Base-by-base conservation (phyloP, 2,797 vertebrate species). In the Ataeniobius toweri region DNA sequence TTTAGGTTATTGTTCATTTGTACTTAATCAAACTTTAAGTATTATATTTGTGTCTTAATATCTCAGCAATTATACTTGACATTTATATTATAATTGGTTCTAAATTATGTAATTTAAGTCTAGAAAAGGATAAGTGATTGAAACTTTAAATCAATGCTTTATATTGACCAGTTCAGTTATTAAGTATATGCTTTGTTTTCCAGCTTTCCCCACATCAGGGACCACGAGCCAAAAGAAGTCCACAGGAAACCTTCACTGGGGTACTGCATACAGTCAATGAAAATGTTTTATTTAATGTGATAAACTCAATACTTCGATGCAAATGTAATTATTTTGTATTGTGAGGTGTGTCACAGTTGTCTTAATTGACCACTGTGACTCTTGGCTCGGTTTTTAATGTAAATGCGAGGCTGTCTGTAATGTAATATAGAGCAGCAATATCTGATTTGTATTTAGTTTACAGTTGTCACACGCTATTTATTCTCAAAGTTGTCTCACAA, bases 381-480 rank as follows among this genome's bases (percentile, higher is more conserved):
- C 55, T n/a, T 67, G 61, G 59, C 73, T 83, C 70, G 86, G 78
- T 75, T 88, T 89, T 80, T 86, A 77, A 79, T 81, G 24, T 77
- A 74, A 59, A 69, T 71, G 6, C 78, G 67, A 80, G 85, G 82
- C 73, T 86, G 71, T 84, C 82, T 75, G 50, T 87, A 80, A 80
- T 83, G 26, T 80, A 70, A 69, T 46, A 74, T 59, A 50, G 74
- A 83, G 58, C 77, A 86, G 77, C 84, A 77, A 76, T 79, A 85
- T 90, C 85, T 84, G 76, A 56, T 80, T 61, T 85, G 36, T 83
- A 68, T 56, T 58, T 50, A 76, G 65, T 89, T 78, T 80, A 31
- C 83, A 87, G 77, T 68, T 78, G 24, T 77, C n/a, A 65, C 77
- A 28, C 39, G 50, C 48, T 89, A 91, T 91, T 91, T 93, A 90